Evolutionary conservation across 2,888 invertebrate species (phyloP), one percentile per base, ranked within the genome.

Genomic region (Pristionchus japonicus): DNA sequence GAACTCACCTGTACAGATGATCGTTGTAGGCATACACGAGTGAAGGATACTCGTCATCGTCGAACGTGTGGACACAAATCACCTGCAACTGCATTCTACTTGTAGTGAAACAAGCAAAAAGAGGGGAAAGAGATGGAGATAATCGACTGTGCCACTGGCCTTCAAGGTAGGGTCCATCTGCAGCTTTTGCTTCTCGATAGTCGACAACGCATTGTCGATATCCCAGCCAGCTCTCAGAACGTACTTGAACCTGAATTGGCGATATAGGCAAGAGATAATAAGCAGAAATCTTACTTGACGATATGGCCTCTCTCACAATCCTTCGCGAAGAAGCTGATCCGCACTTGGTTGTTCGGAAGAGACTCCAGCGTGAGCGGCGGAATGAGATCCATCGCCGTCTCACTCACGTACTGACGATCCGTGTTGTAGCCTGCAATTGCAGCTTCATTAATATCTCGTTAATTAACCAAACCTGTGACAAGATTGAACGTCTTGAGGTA

Each of bases 401-500:
- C n/a, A 43, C 77, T 77, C n/a, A 77, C 77, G 13, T 77, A 47
- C 27, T 77, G 77, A 23, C 77, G 40, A 47, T 77, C 77, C 43
- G 77, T 77, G 27, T 40, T 40, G 43, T 43, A 77, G 9, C 77
- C 77, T 77, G 77, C 4, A 74, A 6, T 20, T 0, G 37, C 1
- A 20, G 6, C 17, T 23, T 57, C 23, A 15, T 17, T 57, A 57
- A n/a, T 57, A 11, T 7, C 17, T 17, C 11, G 20, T 40, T 74
- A 20, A 37, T 11, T 17, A 31, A 9, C 6, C 43, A 23, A 9
- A 83, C 82, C 82, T 34, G 82, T 83, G 34, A 83, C 31, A 17
- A 83, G 82, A 52, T 83, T 83, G 82, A 52, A 83, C 31, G 82
- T 83, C 49, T 52, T 83, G 27, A 83, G 52, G 43, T 52, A 83